Evolutionary conservation across 2,888 invertebrate genomes (phyloP), one percentile per base, ranked within the genome.

Genomic region (Parnassius orleans): DNA sequence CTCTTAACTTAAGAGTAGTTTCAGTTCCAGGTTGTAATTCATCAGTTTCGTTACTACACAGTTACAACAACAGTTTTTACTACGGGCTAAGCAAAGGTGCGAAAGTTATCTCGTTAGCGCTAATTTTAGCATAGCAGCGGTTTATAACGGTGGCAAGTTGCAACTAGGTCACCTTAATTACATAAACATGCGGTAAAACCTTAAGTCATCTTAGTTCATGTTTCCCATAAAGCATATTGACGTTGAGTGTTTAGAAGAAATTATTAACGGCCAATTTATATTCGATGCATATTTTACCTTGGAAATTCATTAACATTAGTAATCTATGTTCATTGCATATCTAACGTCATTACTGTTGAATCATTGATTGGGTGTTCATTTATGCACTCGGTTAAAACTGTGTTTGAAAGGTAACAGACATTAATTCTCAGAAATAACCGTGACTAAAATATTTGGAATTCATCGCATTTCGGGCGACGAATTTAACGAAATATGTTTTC

Each of bases 321-420:
- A 33, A 33, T 33, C 7, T 33, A 33, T 33, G 74, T 74, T 74
- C 75, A 82, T 80, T 81, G 78, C 72, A 74, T 74, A 69, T 73
- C 70, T 69, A 75, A 73, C 81, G 82, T 84, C 83, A 82, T 85
- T 80, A 78, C 64, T 60, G 76, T 76, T 87, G 86, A 87, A 76
- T 88, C 89, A 89, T 76, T 74, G 71, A 65, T 68, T 66, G 70
- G 65, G 74, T 51, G 63, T 64, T 66, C 73, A 72, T 76, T 78
- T 74, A 75, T 83, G 80, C 77, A 81, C 70, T 74, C 75, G 72
- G 75, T 68, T 76, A 75, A 77, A 79, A 75, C 19, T 19, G 19
- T 19, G 19, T 19, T 19, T 19, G 19, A 19, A 19, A 19, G 19
- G 19, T 19, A 19, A 19, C 80, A 73, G 76, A 78, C 78, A 78